Percentiles rank a stretch among this genome's conserved stretches.
Conservation (phyloP, 2,113 vertebrate genomes). For the Gymnogyps californianus region DNA sequence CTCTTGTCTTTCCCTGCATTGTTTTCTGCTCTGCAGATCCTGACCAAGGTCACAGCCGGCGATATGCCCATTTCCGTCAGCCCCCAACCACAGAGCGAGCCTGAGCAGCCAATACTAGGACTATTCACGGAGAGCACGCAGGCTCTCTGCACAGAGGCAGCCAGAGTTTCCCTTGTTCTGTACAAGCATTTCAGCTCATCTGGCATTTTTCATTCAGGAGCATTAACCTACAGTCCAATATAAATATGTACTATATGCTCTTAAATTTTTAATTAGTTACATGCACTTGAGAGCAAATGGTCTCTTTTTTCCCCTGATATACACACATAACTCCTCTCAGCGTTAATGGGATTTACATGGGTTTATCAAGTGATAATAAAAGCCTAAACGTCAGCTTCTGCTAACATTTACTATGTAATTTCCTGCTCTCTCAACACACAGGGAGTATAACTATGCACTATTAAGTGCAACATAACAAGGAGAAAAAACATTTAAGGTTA, state of each 20-base stretch:
- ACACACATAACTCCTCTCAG: background rate
- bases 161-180: background rate
- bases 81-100: fast-evolving
- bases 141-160: background rate
- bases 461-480: background rate
- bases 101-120: background rate
- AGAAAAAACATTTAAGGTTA: background rate
- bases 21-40: background rate
- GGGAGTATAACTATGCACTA: background rate
- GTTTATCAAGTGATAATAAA: constrained; percentile 49
- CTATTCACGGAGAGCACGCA: background rate
- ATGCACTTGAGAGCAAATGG: background rate
- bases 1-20: background rate
- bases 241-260: background rate
- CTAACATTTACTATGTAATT: background rate
- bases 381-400: background rate
- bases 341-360: background rate
- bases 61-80: background rate
- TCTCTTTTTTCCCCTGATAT: background rate
- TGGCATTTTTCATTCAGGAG: background rate
- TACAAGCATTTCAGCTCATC: background rate
- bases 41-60: background rate
- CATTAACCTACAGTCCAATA: constrained; percentile 22
- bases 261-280: constrained; percentile 51
- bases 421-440: constrained; percentile 3